Percentiles rank a stretch among this genome's conserved stretches.
phyloP scores from a whole-genome alignment of 2,113 vertebrate genomes.

The Desmodus rotundus region DNA sequence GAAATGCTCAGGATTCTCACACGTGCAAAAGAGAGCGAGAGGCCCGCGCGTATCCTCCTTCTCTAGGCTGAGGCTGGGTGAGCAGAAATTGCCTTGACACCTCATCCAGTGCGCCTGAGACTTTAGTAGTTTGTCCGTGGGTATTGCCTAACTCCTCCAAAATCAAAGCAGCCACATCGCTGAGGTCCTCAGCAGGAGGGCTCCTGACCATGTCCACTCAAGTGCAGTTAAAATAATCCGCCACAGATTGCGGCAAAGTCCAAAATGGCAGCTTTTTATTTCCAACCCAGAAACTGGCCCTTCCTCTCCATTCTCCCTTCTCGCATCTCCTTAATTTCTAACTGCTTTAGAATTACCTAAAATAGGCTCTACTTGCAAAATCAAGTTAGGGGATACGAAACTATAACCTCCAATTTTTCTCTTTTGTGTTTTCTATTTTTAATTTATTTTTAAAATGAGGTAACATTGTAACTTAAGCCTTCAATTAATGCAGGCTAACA shows the following conservation, averaged over 20 bases:
- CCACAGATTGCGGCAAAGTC: background rate
- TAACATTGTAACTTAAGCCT: background rate
- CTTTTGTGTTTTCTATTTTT: background rate
- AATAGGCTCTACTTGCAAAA: background rate
- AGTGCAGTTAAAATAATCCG: background rate
- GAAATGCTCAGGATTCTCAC: background rate
- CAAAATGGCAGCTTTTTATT: background rate
- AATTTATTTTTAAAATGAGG: background rate
- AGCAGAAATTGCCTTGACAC: background rate
- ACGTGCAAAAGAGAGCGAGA: background rate
- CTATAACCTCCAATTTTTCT: background rate
- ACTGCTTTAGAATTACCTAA: background rate
- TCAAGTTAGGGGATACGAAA: background rate
- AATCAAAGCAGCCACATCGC: slow-evolving; percentile 4
- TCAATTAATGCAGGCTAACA: background rate
- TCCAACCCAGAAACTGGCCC: background rate
- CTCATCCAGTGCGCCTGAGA: background rate
- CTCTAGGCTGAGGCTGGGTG: background rate
- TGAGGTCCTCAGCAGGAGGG: background rate
- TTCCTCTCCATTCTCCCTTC: background rate
- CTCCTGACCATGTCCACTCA: background rate
- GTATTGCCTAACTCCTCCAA: background rate
- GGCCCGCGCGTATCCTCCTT: background rate
- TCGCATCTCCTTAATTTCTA: background rate
- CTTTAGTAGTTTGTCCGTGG: background rate